These are phyloP conservation scores for Drosophila mercatorum DNA, from an alignment of 2,888 invertebrate species.

Conservation along the genomic window DNA sequence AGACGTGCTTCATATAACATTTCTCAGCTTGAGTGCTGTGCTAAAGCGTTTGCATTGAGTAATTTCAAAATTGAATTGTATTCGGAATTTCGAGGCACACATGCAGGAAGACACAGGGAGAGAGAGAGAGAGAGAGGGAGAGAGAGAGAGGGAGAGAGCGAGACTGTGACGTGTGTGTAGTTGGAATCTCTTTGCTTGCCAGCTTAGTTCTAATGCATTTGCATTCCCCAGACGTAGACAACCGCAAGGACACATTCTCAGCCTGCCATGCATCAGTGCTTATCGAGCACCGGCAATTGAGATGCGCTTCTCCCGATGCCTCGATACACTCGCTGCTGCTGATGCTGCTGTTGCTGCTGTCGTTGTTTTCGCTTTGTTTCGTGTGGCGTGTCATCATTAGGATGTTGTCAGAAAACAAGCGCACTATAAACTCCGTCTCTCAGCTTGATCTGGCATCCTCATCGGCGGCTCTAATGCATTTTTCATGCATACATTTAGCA, in stretches of 20 bases:
- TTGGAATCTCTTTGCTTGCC: constrained; percentile 41
- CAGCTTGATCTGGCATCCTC: constrained; percentile 19
- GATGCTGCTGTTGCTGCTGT: background rate
- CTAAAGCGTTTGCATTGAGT: constrained; percentile 1
- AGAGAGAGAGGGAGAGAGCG: background rate
- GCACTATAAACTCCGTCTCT: constrained; percentile 54
- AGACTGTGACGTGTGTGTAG: constrained; percentile 4
- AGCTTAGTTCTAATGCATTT: constrained; percentile 65
- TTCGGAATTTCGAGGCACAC: background rate
- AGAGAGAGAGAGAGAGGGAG: background rate
- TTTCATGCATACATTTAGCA: constrained; percentile 72
- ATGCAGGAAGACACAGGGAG: no score
- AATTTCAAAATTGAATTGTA: constrained; percentile 17
- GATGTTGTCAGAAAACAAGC: constrained; percentile 59
- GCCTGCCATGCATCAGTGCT: constrained; percentile 18
- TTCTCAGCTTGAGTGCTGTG: background rate
- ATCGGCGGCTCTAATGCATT: constrained; percentile 67
- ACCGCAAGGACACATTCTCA: constrained; percentile 30
- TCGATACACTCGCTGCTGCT: constrained; percentile 6
- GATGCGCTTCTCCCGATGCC: constrained; percentile 25
- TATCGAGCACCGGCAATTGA: constrained; percentile 44
- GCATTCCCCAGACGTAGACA: constrained; percentile 31
- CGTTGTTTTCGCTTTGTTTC: constrained; percentile 37
- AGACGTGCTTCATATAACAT: background rate
- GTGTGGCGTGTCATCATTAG: constrained; percentile 73